phyloP scores from a whole-genome alignment of 2,888 invertebrate species.

The Heteromyza rotundicornis region DNA sequence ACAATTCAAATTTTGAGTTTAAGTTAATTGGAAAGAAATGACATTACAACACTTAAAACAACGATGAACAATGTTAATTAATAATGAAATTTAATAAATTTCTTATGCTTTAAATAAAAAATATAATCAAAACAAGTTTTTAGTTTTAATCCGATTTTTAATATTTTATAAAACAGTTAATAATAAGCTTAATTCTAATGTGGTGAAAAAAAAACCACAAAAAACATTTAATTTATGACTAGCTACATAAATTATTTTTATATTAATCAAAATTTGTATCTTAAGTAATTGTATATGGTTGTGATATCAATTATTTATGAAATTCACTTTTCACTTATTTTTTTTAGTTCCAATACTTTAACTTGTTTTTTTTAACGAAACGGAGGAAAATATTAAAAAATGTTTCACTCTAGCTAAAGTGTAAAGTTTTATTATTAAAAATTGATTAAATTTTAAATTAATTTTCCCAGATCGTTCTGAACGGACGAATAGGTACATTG shows the following conservation, averaged over 20 bases:
- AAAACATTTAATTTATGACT: neutral
- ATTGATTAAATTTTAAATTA: neutral
- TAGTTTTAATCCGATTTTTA: too few relatives aligned
- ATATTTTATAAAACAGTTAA: too few relatives aligned
- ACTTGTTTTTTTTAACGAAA: neutral
- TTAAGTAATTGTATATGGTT: neutral
- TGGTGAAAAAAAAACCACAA: neutral
- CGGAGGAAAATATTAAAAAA: neutral
- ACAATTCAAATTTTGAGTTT: neutral
- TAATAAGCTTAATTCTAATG: neutral
- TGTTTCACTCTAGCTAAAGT: neutral
- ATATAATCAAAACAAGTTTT: too few relatives aligned
- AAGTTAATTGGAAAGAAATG: constrained; percentile 12
- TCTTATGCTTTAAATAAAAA: neutral
- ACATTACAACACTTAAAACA: constrained; percentile 5
- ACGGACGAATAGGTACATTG: too few relatives aligned
- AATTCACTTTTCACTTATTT: neutral
- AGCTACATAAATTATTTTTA: neutral
- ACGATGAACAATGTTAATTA: neutral
- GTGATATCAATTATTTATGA: neutral
- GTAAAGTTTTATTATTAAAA: neutral
- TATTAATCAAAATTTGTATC: neutral
- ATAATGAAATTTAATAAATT: neutral
- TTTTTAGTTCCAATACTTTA: neutral
- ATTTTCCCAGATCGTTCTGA: too few relatives aligned